Base-by-base conservation (phyloP, 2,797 vertebrate genomes). In the Paramormyrops hopkinsi region DNA sequence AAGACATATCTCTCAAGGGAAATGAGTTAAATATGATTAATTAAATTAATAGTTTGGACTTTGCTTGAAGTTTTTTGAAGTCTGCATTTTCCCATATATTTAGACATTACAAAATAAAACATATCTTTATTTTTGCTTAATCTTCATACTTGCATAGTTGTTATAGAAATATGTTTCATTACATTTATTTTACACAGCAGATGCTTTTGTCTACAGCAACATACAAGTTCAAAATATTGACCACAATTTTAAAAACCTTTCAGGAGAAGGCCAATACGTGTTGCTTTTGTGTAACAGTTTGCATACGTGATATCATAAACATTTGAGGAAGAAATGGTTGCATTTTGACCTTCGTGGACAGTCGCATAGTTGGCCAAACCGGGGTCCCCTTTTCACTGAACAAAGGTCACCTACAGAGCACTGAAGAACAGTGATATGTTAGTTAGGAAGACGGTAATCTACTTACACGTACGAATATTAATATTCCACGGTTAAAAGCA, bases 291-390 rank as follows among this genome's bases (percentile, higher is more conserved):
- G 25, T 33, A 69, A 79, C 73, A 79, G 73, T 46, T 19, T 46
- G 2, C 73, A n/a, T 44, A 46, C 2, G 25, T 17, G 33, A 79
- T 19, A n/a, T 91, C 48, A 90, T 82, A 91, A 85, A 82, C 91
- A 92, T 76, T 91, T 92, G 37, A 92, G 89, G 89, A 91, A 92
- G 54, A 92, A 91, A 59, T 87, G 29, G 88, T 91, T 91, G 88
- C 91, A 91, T 76, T 90, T 91, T 14, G 91, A 89, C 14, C 85
- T 88, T 22, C 50, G 85, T 44, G 91, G 91, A 83, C 91, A 92
- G 91, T 92, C 90, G 56, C 91, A 92, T 12, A 92, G 88, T 56
- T 91, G 91, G 87, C 91, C 91, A 33, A 91, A 92, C 14, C 89
- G 89, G 25, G 91, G 33, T 51, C 89, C 91, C 54, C 89, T 92